phyloP scores from a whole-genome alignment of 2,797 vertebrate species.

The Spatula versicolor region DNA sequence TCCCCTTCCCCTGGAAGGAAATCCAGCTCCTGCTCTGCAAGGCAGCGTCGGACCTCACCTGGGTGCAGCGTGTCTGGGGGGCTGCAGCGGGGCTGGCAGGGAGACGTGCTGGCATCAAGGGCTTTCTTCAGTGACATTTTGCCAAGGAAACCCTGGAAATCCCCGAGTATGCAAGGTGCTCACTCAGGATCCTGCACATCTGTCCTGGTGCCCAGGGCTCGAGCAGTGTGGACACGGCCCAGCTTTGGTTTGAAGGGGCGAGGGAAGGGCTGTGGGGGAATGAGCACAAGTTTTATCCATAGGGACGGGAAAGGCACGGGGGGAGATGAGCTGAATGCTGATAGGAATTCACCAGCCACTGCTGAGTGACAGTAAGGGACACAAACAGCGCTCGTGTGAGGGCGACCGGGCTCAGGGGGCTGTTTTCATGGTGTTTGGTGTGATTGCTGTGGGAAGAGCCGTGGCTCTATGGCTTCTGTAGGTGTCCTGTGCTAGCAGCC shows the following conservation, averaged over 20 bases:
- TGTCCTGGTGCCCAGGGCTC: fast-evolving
- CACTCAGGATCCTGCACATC: neutral
- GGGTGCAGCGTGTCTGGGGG: fast-evolving
- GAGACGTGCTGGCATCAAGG: neutral
- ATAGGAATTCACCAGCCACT: neutral
- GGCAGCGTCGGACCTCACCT: neutral
- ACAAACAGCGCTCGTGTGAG: neutral
- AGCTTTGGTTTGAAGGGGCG: neutral
- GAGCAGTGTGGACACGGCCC: fast-evolving
- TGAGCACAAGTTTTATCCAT: neutral
- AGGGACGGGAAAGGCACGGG: fast-evolving
- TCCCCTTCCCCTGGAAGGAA: neutral
- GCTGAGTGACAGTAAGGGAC: neutral
- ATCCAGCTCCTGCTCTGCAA: neutral
- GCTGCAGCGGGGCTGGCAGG: too few relatives aligned
- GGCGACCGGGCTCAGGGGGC: neutral
- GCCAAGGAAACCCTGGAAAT: neutral
- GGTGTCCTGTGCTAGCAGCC: neutral
- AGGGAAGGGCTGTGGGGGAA: neutral
- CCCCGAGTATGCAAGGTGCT: fast-evolving
- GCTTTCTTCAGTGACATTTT: neutral
- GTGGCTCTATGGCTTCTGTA: neutral
- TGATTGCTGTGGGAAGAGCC: fast-evolving
- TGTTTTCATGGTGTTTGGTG: fast-evolving
- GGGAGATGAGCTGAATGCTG: neutral